Conservation (phyloP, 2,888 invertebrate species). For the Platycheirus rosarum region DNA sequence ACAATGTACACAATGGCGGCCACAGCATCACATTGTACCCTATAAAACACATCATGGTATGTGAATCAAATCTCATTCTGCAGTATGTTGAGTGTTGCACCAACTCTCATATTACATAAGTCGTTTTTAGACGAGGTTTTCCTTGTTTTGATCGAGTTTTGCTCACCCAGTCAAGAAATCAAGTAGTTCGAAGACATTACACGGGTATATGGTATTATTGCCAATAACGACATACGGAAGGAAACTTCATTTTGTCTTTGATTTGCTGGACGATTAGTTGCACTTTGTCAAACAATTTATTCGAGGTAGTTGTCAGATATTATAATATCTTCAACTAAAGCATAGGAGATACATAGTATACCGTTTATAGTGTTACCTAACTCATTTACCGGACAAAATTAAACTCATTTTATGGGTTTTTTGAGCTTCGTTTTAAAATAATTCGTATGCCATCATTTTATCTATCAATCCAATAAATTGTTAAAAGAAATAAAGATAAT, state of each 20-base stretch:
- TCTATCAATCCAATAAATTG: too few relatives aligned
- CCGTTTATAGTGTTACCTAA: neutral
- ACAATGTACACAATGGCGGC: too few relatives aligned
- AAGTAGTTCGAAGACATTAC: conserved; percentile 18
- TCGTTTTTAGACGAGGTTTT: conserved; percentile 48
- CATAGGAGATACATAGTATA: neutral
- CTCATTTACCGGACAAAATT: too few relatives aligned
- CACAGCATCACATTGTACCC: too few relatives aligned
- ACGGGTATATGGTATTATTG: conserved; percentile 27
- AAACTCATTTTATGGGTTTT: too few relatives aligned
- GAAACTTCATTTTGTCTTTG: conserved; percentile 37
- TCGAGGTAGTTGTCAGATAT: neutral
- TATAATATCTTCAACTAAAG: conserved; percentile 16
- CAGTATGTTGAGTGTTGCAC: conserved; percentile 44
- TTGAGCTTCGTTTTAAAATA: too few relatives aligned
- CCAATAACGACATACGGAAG: conserved; percentile 54
- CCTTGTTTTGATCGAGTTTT: conserved; percentile 55
- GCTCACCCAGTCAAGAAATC: conserved; percentile 35
- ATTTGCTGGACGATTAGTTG: conserved; percentile 33
- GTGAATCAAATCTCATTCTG: conserved; percentile 37
- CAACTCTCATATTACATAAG: conserved; percentile 57
- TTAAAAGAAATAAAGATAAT: too few relatives aligned
- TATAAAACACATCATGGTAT: conserved; percentile 19
- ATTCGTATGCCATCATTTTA: too few relatives aligned
- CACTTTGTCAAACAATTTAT: conserved; percentile 38